These are phyloP conservation scores for Typhlichthys eigenmanni DNA, from an alignment of 2,797 vertebrate species.

Conservation along the genomic window DNA sequence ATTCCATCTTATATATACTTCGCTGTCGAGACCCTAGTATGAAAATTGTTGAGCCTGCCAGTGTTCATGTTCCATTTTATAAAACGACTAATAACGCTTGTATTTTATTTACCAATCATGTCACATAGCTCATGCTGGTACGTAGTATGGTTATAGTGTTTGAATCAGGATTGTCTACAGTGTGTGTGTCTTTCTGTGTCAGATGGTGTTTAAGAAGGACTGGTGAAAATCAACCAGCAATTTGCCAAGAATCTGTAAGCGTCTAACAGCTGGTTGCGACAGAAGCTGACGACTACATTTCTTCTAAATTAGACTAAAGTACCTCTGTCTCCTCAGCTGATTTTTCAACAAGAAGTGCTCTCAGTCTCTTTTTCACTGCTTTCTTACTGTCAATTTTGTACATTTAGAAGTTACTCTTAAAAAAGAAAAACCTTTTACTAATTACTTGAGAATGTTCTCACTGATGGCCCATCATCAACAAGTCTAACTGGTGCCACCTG, in stretches of 20 bases:
- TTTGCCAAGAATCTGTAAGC: slow-evolving; percentile 34
- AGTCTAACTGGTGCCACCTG: too few species aligned
- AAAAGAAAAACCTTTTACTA: too few species aligned
- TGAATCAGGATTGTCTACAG: neutral
- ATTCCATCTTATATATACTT: slow-evolving; percentile 30
- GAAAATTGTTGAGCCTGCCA: neutral
- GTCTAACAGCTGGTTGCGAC: slow-evolving; percentile 56
- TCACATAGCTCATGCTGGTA: too few species aligned
- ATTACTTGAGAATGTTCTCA: too few species aligned
- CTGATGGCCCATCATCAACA: too few species aligned
- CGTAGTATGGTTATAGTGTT: neutral
- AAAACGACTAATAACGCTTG: slow-evolving; percentile 21
- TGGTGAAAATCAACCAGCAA: slow-evolving; percentile 34
- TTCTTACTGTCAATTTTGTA: too few species aligned
- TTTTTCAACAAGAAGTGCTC: too few species aligned
- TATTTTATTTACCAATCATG: too few species aligned
- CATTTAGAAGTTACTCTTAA: too few species aligned
- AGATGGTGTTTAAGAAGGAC: neutral
- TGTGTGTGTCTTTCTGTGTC: neutral
- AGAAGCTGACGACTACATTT: slow-evolving; percentile 47
- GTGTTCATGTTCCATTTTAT: slow-evolving; percentile 17
- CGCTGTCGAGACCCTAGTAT: slow-evolving; percentile 28
- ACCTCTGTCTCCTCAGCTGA: slow-evolving; percentile 21
- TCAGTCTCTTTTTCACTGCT: too few species aligned
- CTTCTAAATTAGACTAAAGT: slow-evolving; percentile 38